phyloP scores from a whole-genome alignment of 2,797 vertebrate species.

The Salmo trutta region DNA sequence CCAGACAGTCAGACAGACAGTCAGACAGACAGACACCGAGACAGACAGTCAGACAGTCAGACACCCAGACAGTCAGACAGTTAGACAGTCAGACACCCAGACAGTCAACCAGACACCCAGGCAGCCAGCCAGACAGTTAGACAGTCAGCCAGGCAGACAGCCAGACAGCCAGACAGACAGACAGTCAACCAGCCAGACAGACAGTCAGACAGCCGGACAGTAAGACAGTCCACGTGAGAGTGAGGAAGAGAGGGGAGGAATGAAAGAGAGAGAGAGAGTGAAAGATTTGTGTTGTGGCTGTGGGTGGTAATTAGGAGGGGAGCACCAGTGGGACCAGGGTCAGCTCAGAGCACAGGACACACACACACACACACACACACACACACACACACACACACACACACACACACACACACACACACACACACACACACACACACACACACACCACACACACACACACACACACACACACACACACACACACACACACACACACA shows the following conservation, averaged over 20 bases:
- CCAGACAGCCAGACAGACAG: neutral
- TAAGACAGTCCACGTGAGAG: neutral
- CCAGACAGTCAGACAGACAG: neutral
- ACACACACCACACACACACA: neutral
- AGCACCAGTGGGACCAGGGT: slow-evolving; percentile 63
- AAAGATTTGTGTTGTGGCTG: slow-evolving; percentile 65
- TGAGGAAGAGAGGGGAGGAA: slow-evolving; percentile 26
- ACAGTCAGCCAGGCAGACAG: neutral
- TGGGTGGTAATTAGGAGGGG: slow-evolving; percentile 72
- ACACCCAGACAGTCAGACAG: too few species aligned
- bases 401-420: neutral
- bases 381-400: slow-evolving; percentile 3
- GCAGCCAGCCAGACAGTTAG: too few species aligned
- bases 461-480: neutral
- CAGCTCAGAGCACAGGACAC: slow-evolving; percentile 37
- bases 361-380: neutral
- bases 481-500: too few species aligned
- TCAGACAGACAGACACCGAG: too few species aligned
- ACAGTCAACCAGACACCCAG: too few species aligned
- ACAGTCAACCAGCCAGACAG: too few species aligned
- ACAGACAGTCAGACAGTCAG: too few species aligned
- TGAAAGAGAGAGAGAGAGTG: slow-evolving; percentile 52
- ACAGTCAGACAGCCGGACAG: too few species aligned
- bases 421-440: slow-evolving; percentile 6
- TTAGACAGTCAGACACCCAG: too few species aligned